Percentiles rank a stretch among this genome's conserved stretches.
Evolutionary conservation across 2,888 invertebrate genomes (phyloP).

Genomic region (Trilocha varians): DNA sequence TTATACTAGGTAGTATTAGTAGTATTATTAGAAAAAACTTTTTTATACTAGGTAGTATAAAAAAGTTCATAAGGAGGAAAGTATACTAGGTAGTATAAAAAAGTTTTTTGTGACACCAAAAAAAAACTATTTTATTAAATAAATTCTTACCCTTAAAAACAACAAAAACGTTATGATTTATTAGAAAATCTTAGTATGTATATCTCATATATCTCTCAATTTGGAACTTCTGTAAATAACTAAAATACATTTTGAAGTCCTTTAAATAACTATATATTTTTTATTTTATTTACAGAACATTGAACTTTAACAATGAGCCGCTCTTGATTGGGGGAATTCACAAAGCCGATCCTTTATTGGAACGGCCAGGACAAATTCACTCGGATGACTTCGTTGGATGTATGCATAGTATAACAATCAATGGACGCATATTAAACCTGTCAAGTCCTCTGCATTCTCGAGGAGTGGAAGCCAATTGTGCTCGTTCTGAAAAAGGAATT

Average conservation of each 20-base stretch:
- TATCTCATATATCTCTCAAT: too few relatives aligned
- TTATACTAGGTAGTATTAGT: background rate
- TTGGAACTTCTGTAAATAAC: too few relatives aligned
- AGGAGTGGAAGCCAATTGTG: constrained; percentile 84
- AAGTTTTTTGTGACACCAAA: too few relatives aligned
- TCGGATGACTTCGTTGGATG: constrained; percentile 96
- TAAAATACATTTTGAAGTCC: too few relatives aligned
- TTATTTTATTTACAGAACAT: constrained; percentile 79
- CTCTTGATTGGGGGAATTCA: constrained; percentile 88
- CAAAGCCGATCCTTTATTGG: constrained; percentile 88
- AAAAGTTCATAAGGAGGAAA: background rate
- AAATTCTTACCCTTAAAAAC: too few relatives aligned
- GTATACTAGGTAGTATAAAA: too few relatives aligned
- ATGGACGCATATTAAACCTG: constrained; percentile 87
- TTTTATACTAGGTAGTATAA: background rate
- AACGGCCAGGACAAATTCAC: constrained; percentile 91
- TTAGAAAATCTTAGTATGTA: too few relatives aligned
- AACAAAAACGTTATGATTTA: too few relatives aligned
- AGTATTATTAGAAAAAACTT: background rate
- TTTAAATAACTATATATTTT: too few relatives aligned
- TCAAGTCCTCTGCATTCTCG: constrained; percentile 82
- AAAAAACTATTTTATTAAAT: too few relatives aligned
- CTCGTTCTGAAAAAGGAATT: constrained; percentile 77
- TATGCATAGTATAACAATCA: constrained; percentile 90
- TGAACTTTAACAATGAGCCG: constrained; percentile 92